Base-by-base conservation (phyloP, 2,888 invertebrate species). In the Idaea aversata region DNA sequence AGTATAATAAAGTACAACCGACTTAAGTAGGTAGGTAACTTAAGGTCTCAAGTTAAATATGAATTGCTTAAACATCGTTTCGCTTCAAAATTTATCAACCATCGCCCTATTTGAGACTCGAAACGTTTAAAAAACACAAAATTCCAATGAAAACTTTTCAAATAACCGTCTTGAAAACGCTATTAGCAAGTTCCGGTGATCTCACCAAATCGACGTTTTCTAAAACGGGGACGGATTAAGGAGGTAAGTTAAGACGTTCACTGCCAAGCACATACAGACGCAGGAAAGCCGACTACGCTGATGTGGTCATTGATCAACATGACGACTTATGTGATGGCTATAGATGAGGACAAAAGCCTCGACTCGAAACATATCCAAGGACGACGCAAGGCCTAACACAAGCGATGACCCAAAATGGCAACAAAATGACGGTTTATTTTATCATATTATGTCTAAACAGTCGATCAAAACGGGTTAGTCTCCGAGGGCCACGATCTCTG, bases 151-250 rank as follows among this genome's bases (percentile, higher is more conserved):
- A 75, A 83, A 83, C 77, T 83, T 83, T 84, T 82, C 80, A 79
- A 83, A 83, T 84, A 82, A 82, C 79, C 73, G 70, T 77, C 75
- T 75, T 74, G 70, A 75, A 78, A 81, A 79, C 76, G 81, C 77
- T 78, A 79, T 81, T 82, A 80, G 77, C 75, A 67, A 72, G 78
- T 80, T 77, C 77, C 75, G 71, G 75, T 77, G 80, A 81, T 81
- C 77, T 77, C 80, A 74, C 70, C 70, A 72, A 78, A 80, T 79
- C 77, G 77, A 79, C 77, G 73, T 72, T 74, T 79, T 78, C 72
- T 47, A 34, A 57, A 0, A 5, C 72, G 75, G 75, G 71, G 64
- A 36, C 63, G 73, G 59, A 75, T 65, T 70, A 34, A 75, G 70
- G 63, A 25, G 25, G 3, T 25, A 25, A 25, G 25, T 25, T 25